Base-by-base conservation (phyloP, 1,140 invertebrate species). In the Eumeta japonica region DNA sequence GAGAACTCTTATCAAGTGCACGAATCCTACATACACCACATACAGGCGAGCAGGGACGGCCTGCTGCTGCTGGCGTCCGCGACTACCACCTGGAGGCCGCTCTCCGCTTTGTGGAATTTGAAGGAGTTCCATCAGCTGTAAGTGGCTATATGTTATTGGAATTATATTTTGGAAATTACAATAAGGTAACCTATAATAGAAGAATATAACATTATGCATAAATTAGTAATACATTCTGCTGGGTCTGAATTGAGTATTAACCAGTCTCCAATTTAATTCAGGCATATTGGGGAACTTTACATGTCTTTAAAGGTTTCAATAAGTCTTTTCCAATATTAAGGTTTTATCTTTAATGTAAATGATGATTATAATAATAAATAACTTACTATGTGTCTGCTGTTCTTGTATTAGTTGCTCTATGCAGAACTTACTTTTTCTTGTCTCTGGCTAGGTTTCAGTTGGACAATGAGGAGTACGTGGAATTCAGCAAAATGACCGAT, bases 401-500 rank as follows among this genome's bases (percentile, higher is more conserved):
- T 36, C 3, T 24, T 14, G 32, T 34, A 34, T 5, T n/a, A 17
- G 33, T 35, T 32, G 15, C 2, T 2, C 13, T 32, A 2, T 32
- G 10, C n/a, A n/a, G n/a, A n/a, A n/a, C n/a, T n/a, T n/a, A n/a
- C n/a, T n/a, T n/a, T n/a, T n/a, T n/a, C n/a, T 24, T 7, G 5
- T n/a, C 11, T 13, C 19, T 32, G 13, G 13, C 4, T 48, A 87
- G 83, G 45, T 79, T 84, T 45, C 64, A 82, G 16, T 83, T 94
- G 44, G 81, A 88, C 48, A 86, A 90, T 29, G 93, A 96, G 46
- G 86, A 90, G 48, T 88, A 93, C 60, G 87, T 92, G 3, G 92
- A 97, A 62, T 97, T 98, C 71, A 89, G 90, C 52, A 95, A 97
- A 68, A 62, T 86, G 30, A 74, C 77, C 1, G 89, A 94, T 65